Evolutionary conservation across 2,888 invertebrate species (phyloP).

Genomic region (Pseudoips prasinana): DNA sequence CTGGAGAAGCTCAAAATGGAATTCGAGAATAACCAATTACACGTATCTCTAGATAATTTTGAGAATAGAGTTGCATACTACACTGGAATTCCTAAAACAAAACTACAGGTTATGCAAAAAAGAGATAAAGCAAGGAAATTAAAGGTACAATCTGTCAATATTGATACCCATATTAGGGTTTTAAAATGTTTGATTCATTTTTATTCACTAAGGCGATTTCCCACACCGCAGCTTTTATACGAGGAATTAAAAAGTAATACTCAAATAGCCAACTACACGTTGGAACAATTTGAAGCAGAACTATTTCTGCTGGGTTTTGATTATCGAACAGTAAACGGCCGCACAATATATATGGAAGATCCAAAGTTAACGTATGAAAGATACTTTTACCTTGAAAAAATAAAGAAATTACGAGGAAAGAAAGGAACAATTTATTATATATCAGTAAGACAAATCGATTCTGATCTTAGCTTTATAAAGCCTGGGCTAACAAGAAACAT

Average conservation of each 20-base stretch:
- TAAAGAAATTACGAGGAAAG: constrained; percentile 31
- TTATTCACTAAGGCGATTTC: constrained; percentile 14
- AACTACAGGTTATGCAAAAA: constrained; percentile 16
- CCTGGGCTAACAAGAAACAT: not conserved
- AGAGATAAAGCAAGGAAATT: constrained; percentile 4
- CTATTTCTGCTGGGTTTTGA: constrained; percentile 37
- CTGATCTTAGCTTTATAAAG: constrained; percentile 26
- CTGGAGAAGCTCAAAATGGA: constrained; percentile 40
- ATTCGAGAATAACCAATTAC: constrained; percentile 20
- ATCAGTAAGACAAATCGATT: constrained; percentile 43
- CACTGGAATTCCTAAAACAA: constrained; percentile 26
- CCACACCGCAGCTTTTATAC: constrained; percentile 22
- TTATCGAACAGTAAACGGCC: constrained; percentile 19
- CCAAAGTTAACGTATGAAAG: constrained; percentile 49
- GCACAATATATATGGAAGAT: constrained; percentile 45
- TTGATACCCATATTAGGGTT: constrained; percentile 28
- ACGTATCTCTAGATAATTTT: constrained; percentile 32
- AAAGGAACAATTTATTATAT: constrained; percentile 41
- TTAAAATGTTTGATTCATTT: constrained; percentile 25
- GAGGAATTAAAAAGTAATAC: constrained; percentile 4
- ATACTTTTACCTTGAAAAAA: constrained; percentile 43
- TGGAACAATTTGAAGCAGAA: constrained; percentile 17
- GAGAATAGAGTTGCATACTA: constrained; percentile 38
- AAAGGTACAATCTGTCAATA: constrained; percentile 17
- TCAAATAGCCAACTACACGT: not conserved